Evolutionary conservation across 2,888 invertebrate species (phyloP), one percentile per base, ranked within the genome.

Genomic region (Smittia sp.): DNA sequence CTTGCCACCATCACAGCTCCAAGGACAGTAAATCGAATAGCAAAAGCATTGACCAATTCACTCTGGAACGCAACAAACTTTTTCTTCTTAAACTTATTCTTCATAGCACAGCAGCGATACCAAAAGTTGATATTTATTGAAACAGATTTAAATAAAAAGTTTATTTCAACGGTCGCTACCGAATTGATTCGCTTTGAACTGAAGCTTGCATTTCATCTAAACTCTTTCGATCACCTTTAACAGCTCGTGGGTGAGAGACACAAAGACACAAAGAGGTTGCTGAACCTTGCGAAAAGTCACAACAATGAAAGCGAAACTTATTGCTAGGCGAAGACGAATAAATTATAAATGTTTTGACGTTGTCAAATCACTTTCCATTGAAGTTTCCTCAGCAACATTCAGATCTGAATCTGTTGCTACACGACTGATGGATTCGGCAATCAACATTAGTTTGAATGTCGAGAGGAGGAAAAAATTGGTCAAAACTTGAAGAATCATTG

Each of bases 1-100:
- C 1, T 84, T 88, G 75, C 89, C 89, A 46, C 87, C 88, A 74
- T 18, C n/a, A 6, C n/a, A 46, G 11, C n/a, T 15, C 52, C 32
- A 32, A 32, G 32, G 32, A 32, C 32, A 32, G 9, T 32, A 32
- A 32, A 32, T 32, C 32, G 32, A 9, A 32, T 32, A n/a, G n/a
- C n/a, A n/a, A n/a, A n/a, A n/a, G n/a, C n/a, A n/a, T n/a, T n/a
- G n/a, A n/a, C n/a, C n/a, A n/a, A n/a, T n/a, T n/a, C n/a, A n/a
- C n/a, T n/a, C n/a, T n/a, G 32, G 9, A 6, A 32, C 32, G 9
- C 3, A 6, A 32, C 32, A 32, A 32, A 32, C 32, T 32, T 32
- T 32, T 32, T 32, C 32, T 9, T 32, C 9, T 32, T 32, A 32
- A 32, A 3, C 9, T 32, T 9, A 32, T 9, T 32, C 32, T 32